A percentile compares a stretch with the other conserved stretches of the same genome.
These are phyloP conservation scores for Heteractis magnifica DNA, from an alignment of 92 coral and sea anemone species.

Conservation along the genomic window DNA sequence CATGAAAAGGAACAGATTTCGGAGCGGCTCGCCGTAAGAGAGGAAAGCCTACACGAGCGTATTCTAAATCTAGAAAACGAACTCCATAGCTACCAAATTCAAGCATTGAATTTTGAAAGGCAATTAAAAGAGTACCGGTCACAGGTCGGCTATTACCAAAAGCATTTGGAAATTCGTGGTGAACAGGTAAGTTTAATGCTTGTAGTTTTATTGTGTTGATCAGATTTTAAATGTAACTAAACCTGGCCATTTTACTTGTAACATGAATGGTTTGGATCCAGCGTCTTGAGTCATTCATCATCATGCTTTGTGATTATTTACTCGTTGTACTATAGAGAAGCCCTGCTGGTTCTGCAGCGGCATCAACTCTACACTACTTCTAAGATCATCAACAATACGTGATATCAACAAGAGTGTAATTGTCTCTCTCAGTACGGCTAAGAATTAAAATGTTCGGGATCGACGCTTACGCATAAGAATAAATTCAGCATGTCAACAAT, in stretches of 20 bases:
- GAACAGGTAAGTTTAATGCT: slow-evolving; percentile 79
- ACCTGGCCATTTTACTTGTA: slow-evolving; percentile 19
- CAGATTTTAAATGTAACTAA: slow-evolving; percentile 42
- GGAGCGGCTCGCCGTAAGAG: slow-evolving; percentile 81
- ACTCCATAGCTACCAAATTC: slow-evolving; percentile 87
- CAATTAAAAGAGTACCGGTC: slow-evolving; percentile 90
- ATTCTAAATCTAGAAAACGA: slow-evolving; percentile 94
- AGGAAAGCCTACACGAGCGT: slow-evolving; percentile 89
- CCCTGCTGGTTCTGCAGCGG: slow-evolving; percentile 38
- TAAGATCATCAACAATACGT: slow-evolving; percentile 45
- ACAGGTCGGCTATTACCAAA: slow-evolving; percentile 79
- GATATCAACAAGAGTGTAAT: slow-evolving; percentile 36
- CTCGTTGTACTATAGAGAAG: not conserved
- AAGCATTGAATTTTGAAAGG: slow-evolving; percentile 92
- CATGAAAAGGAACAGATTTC: slow-evolving; percentile 89
- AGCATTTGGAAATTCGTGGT: slow-evolving; percentile 70
- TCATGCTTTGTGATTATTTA: slow-evolving; percentile 21
- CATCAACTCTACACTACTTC: slow-evolving; percentile 18
- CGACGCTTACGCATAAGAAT: slow-evolving; percentile 26
- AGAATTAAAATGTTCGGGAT: slow-evolving; percentile 30
- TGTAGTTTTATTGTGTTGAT: slow-evolving; percentile 38
- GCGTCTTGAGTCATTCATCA: slow-evolving; percentile 20
- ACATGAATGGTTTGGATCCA: slow-evolving; percentile 30
- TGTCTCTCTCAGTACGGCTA: slow-evolving; percentile 18
- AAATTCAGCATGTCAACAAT: slow-evolving; percentile 41